Evolutionary conservation across 2,113 vertebrate genomes (phyloP), one percentile per base, ranked within the genome.

Genomic region (Chloropsis cyanopogon): DNA sequence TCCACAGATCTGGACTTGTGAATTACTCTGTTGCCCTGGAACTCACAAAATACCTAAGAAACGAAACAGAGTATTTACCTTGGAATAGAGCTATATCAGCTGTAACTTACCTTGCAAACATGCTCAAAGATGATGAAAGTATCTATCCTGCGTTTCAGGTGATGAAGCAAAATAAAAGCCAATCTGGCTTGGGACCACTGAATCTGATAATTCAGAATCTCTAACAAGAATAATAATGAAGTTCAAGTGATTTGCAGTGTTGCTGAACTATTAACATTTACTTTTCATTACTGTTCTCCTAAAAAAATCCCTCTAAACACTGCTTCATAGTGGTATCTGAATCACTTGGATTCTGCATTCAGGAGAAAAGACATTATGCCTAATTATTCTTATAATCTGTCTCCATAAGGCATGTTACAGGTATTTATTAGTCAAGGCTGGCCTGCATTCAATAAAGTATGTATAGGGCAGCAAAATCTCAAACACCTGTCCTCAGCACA

Each of bases 121-220:
- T 99, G 99, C 92, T 99, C 76, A 96, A 98, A 77, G 97, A 97
- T 79, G 98, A 99, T 54, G 18, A 16, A 25, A 50, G 11, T 4
- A 46, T 99, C 60, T 99, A 99, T 72, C 91, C 94, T 22, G 56
- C 4, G 54, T 99, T 99, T 77, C 97, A 99, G 98, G 99, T 99
- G 90, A 96, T 47, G 57, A 64, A 92, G 54, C 19, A 73, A 85
- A 88, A 92, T 49, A 60, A 37, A 4, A 0, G 8, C 23, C 14
- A 56, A 49, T 88, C 25, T 31, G 63, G 6, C 31, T 57, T 54
- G 44, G 33, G 19, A 85, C 12, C 37, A 47, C 19, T 77, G 42
- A 33, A 72, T 92, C 25, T 79, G 37, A 82, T 37, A 78, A 31
- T 33, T 89, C 44, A 91, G 44, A 54, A 79, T n/a, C 72, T 91